These are phyloP conservation scores for Ectemnius continuus DNA, from an alignment of 2,888 invertebrate genomes.

Conservation along the genomic window DNA sequence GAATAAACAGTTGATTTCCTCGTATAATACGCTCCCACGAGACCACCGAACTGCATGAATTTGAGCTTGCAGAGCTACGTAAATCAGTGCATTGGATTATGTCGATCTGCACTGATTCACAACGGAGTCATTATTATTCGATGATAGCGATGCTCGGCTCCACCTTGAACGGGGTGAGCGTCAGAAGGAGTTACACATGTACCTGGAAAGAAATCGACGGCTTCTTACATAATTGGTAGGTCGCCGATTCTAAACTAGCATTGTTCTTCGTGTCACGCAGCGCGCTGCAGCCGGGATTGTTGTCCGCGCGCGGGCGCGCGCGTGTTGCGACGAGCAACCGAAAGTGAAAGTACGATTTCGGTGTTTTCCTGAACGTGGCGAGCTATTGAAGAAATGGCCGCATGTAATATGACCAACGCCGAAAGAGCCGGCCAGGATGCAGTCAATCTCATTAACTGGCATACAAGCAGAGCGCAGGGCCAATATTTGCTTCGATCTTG, in stretches of 20 bases:
- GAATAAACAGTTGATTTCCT: no score
- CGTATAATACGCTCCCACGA: no score
- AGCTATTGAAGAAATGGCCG: constrained; percentile 16
- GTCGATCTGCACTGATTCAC: no score
- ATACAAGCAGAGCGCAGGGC: constrained; percentile 13
- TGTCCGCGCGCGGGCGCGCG: constrained; percentile 17
- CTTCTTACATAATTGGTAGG: constrained; percentile 24
- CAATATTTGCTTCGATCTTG: constrained; percentile 39
- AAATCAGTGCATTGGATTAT: no score
- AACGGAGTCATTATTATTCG: no score
- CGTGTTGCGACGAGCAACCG: constrained; percentile 12
- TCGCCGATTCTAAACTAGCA: constrained; percentile 33
- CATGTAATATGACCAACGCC: not conserved
- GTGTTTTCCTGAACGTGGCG: constrained; percentile 19
- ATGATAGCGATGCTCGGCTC: no score
- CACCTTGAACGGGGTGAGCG: no score
- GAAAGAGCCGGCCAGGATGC: constrained; percentile 16
- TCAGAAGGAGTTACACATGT: no score
- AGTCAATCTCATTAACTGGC: constrained; percentile 12
- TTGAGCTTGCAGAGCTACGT: no score
- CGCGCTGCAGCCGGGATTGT: constrained; percentile 38
- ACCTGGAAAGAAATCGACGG: constrained; percentile 25
- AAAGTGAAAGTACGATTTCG: constrained; percentile 54
- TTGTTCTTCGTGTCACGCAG: constrained; percentile 46
- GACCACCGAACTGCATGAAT: no score